Conservation (phyloP, 1,140 invertebrate genomes). For the Pemphigus obesinymphae region DNA sequence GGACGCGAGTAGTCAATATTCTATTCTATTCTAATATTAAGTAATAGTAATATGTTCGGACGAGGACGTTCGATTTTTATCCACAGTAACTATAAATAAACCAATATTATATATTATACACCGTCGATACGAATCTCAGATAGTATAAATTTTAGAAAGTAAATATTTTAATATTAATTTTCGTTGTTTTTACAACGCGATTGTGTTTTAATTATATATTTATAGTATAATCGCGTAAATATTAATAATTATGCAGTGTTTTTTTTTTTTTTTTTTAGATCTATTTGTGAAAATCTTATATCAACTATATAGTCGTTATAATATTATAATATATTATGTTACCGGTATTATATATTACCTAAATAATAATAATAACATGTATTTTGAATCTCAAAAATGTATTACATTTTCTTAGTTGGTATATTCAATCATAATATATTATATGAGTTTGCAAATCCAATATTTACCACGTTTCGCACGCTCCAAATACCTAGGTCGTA, state of each 20-base stretch:
- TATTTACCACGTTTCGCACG: background rate
- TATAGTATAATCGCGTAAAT: no score
- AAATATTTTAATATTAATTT: slow-evolving; percentile 1
- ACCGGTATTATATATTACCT: background rate
- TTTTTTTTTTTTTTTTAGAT: background rate
- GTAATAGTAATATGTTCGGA: no score
- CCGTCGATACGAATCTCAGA: no score
- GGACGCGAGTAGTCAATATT: no score
- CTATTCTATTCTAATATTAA: no score
- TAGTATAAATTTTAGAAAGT: background rate
- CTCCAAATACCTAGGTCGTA: no score
- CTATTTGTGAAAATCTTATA: slow-evolving; percentile 5
- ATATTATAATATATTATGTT: background rate
- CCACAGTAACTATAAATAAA: no score
- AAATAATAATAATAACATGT: background rate
- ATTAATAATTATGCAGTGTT: no score
- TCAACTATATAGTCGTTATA: background rate
- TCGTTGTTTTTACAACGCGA: no score
- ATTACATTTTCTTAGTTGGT: slow-evolving; percentile 25
- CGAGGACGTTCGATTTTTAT: no score
- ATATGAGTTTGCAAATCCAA: background rate
- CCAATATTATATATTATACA: no score
- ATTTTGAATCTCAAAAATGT: slow-evolving; percentile 30
- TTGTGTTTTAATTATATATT: no score
- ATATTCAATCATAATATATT: background rate